phyloP scores from a whole-genome alignment of 1,140 invertebrate genomes.

The Anadara kagoshimensis region DNA sequence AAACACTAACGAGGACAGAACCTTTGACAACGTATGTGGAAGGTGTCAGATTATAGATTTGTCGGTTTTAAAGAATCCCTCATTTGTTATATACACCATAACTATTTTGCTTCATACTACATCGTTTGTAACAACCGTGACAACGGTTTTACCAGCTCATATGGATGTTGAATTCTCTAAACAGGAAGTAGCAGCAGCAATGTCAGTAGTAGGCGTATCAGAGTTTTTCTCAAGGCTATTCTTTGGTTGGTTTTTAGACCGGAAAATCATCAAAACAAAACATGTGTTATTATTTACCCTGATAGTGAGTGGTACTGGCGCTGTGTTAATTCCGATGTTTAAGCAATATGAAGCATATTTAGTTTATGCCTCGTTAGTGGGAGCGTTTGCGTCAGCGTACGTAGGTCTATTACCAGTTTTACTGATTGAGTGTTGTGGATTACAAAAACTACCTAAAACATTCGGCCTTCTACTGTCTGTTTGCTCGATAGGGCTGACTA shows the following conservation, averaged over 20 bases:
- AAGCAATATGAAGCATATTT: not conserved
- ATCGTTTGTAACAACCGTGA: constrained; percentile 9
- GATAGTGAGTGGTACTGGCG: constrained; percentile 8
- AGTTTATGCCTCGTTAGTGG: constrained; percentile 10
- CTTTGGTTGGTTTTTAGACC: constrained; percentile 22
- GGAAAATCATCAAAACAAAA: not conserved
- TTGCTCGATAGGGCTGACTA: not conserved
- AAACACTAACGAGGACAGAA: not conserved
- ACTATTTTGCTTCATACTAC: constrained; percentile 6
- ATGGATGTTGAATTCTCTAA: not conserved
- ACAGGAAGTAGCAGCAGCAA: too few relatives aligned
- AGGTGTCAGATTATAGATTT: not conserved
- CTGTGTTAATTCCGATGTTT: not conserved
- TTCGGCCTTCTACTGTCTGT: not conserved
- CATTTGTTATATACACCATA: not conserved
- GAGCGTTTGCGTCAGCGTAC: not conserved
- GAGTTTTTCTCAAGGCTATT: constrained; percentile 14
- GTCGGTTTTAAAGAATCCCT: not conserved
- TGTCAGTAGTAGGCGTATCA: constrained; percentile 2
- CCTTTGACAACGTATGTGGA: not conserved
- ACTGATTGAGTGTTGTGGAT: too few relatives aligned
- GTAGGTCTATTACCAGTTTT: too few relatives aligned
- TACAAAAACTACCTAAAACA: too few relatives aligned
- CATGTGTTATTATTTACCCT: constrained; percentile 2
- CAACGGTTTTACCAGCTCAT: constrained; percentile 15